Evolutionary conservation across 53 echinoderm and acorn worm species (phyloP), one percentile per base, ranked within the genome.

Genomic region (Crossaster papposus): DNA sequence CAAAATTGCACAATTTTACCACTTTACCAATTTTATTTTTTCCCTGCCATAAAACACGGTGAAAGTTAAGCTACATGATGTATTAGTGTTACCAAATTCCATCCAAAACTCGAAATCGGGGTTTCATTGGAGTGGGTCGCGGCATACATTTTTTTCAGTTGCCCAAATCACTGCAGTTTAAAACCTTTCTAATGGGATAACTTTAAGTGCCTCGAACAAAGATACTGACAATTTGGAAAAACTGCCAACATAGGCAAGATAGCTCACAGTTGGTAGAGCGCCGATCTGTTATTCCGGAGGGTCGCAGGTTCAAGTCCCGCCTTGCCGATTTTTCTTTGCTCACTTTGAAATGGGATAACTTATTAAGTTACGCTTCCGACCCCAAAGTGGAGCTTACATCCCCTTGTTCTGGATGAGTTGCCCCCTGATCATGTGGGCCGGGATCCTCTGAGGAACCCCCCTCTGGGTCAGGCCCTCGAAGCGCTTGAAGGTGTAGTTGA

Each of bases 401-500:
- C 77, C 77, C 24, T 87, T 87, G 36, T 87, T 77, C 24, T 76
- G 72, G 68, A 70, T 83, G 76, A 87, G 87, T 28, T 87, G 87
- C 30, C 62, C 37, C n/a, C 36, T n/a, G 62, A 87, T 87, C 76
- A 77, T 34, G 62, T 81, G 83, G n/a, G 93, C 76, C 7, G 93
- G 91, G 50, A 91, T 85, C 13, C 93, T 80, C 32, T 90, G 93
- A 2, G 90, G 92, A 17, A 94, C 90, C 55, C 99, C 99, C 86
- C 99, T 79, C 86, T 99, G 99, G 32, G 99, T 99, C 63, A 99
- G 86, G 38, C 99, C 99, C 73, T 99, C 99, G 44, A 99, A 99
- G 36, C 99, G 79, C 88, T 99, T 99, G 95, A 99, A 99, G 6
- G 99, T 99, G 94, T 99, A 99, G 89, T 99, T 99, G 87, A 99